Evolutionary conservation across 37 sponge, comb jelly and placozoan genomes (phyloP), one percentile per base, ranked within the genome.

Genomic region (Halichondria panicea): DNA sequence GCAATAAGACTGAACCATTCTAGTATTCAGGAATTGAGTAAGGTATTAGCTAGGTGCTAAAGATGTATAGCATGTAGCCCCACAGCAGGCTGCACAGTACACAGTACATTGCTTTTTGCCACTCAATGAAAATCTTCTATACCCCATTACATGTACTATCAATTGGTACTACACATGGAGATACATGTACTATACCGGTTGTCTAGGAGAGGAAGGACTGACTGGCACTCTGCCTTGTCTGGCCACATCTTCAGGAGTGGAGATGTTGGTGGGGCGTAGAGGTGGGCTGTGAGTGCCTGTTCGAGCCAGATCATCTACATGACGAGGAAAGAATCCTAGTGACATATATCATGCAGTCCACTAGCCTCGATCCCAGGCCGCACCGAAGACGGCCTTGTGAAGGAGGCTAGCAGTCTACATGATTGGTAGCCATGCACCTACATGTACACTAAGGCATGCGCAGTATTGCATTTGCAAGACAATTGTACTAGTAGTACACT

Each of bases 131-230:
- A n/a, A n/a, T n/a, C n/a, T n/a, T n/a, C n/a, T n/a, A n/a, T n/a
- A n/a, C n/a, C n/a, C n/a, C n/a, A n/a, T n/a, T n/a, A n/a, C n/a
- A n/a, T n/a, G n/a, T n/a, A n/a, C n/a, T n/a, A n/a, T n/a, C n/a
- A n/a, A n/a, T 11, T 48, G 15, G 13, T 18, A 18, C 11, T 48
- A 48, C 52, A 48, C 52, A 48, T 48, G 52, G 52, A 15, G 13
- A 70, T 72, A 56, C 70, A 68, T 53, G 56, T 72, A 27, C 25
- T 25, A 38, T 62, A 43, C 78, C 15, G 28, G 36, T 44, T 63
- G 63, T 22, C 35, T 31, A 62, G 76, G 76, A 9, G 76, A 76
- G 15, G 64, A 63, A 37, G 48, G 52, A 6, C 31, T 63, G 35
- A 63, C 45, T 21, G 63, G 76, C 6, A 63, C 37, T 19, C 64